Evolutionary conservation across 2,113 vertebrate genomes (phyloP), one percentile per base, ranked within the genome.

Genomic region (Tetrao urogallus): DNA sequence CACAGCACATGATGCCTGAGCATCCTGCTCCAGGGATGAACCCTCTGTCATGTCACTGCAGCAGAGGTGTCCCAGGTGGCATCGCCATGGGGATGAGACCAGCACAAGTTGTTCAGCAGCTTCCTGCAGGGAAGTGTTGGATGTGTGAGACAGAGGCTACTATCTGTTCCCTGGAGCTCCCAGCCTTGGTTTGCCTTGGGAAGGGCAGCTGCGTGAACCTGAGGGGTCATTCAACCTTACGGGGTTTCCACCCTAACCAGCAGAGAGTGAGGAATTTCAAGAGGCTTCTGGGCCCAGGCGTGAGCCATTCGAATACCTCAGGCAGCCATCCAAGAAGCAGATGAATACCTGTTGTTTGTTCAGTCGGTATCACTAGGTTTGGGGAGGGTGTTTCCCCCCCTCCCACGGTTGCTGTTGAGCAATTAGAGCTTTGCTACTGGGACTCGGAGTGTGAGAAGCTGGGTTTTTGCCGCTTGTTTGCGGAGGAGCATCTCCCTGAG

Each of bases 281-380:
- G 50, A 22, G 27, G 63, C 58, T 76, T 25, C 66, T 90, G 78
- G 28, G 82, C 6, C 34, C 65, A 80, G 85, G 85, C 28, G 6
- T 75, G 80, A 88, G 89, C 94, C 43, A 1, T 18, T 64, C 11
- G 67, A 66, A 50, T 63, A 18, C 40, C 52, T n/a, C 7, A 2
- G 95, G 86, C 95, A 66, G 21, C 21, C 24, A 85, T 94, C 83
- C 91, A 87, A 82, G 92, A 40, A 72, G 89, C 86, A 50, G 38
- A 50, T 50, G 43, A 54, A 3, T 70, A 42, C 64, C 86, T 63
- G 34, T 21, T 43, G 81, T 57, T 69, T 73, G 87, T 47, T 88
- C 5, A 0, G 30, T 38, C 78, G 64, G 30, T 50, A 89, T 60
- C 0, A 2, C 50, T 38, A 64, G 71, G 27, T 13, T 86, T 7